Conservation (phyloP, 2,888 invertebrate genomes). For the Metallyticus violacea region DNA sequence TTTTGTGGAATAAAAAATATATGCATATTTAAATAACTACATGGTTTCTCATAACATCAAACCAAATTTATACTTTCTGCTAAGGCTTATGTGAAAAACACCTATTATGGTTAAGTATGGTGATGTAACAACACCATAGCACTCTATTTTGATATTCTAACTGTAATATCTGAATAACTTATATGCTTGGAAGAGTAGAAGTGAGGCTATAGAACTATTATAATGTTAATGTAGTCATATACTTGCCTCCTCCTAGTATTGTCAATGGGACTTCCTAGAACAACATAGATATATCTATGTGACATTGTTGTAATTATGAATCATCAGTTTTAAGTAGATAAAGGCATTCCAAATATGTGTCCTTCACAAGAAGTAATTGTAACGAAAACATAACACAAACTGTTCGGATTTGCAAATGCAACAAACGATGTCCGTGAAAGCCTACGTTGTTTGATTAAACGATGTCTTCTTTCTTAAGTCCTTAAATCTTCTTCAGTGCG, state of each 20-base stretch:
- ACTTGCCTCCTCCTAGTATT: background rate
- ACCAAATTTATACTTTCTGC: no score
- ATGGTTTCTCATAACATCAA: no score
- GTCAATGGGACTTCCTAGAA: background rate
- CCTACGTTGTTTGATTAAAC: no score
- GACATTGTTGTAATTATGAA: background rate
- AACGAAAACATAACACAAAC: background rate
- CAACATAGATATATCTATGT: background rate
- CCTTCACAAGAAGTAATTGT: background rate
- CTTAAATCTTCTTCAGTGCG: background rate
- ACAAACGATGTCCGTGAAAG: no score
- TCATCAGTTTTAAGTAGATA: background rate
- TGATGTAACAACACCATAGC: background rate
- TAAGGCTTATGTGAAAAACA: background rate
- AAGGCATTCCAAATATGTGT: background rate
- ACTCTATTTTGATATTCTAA: background rate
- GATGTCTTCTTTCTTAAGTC: background rate
- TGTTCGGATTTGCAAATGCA: background rate
- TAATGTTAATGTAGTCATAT: background rate
- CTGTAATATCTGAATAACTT: background rate
- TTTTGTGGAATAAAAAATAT: no score
- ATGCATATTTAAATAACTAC: no score
- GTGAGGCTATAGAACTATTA: background rate
- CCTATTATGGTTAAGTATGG: background rate
- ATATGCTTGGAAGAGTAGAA: background rate